Percentiles rank a stretch among this genome's conserved stretches.
Evolutionary conservation across 64 coral and sea anemone species (phyloP).

Genomic region (Orbicella faveolata): DNA sequence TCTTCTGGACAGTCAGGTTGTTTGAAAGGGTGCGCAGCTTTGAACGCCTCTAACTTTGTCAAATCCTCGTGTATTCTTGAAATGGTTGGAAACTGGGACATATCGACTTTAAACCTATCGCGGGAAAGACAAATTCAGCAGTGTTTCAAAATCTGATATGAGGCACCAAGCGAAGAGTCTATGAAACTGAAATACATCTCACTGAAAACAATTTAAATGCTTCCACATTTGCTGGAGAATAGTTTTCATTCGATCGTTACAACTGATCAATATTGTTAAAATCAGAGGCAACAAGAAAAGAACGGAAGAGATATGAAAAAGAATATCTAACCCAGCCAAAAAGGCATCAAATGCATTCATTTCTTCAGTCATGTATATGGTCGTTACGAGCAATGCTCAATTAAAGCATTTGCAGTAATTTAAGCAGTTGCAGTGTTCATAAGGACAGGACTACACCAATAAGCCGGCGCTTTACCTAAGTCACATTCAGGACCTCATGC

Average conservation of each 20-base stretch:
- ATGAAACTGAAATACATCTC: too few species aligned
- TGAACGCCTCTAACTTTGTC: slow-evolving; percentile 81
- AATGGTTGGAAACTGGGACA: slow-evolving; percentile 82
- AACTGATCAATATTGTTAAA: not conserved
- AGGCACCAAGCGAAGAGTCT: too few species aligned
- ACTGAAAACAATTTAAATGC: not conserved
- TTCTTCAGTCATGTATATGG: too few species aligned
- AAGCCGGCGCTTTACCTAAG: too few species aligned
- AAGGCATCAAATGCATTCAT: too few species aligned
- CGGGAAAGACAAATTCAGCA: not conserved
- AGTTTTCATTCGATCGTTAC: not conserved
- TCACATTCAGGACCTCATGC: too few species aligned
- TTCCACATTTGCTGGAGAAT: not conserved
- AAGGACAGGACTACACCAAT: too few species aligned
- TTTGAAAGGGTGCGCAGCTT: slow-evolving; percentile 71
- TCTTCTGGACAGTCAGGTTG: slow-evolving; percentile 98
- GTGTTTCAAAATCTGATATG: too few species aligned
- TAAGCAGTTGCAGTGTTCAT: too few species aligned
- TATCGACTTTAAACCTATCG: slow-evolving; percentile 90
- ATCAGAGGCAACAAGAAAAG: not conserved
- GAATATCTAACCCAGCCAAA: too few species aligned
- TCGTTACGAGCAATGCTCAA: too few species aligned
- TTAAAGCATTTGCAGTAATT: too few species aligned
- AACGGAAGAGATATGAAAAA: not conserved
- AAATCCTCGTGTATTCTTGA: slow-evolving; percentile 80